Evolutionary conservation across 2,113 vertebrate species (phyloP), one percentile per base, ranked within the genome.

Genomic region (Nothoprocta perdicaria): DNA sequence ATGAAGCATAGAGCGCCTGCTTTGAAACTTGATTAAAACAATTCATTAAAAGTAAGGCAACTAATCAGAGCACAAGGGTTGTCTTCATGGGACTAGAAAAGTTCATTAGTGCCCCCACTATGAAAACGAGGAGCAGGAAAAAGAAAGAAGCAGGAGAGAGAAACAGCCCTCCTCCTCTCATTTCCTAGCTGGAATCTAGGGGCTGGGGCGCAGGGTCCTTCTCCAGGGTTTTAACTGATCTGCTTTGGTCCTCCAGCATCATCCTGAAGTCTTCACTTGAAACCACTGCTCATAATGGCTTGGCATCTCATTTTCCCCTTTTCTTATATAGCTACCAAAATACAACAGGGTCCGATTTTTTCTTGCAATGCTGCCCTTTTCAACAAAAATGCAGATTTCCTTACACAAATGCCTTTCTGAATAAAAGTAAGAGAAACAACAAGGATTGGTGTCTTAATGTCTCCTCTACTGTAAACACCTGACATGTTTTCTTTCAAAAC

Each of bases 21-120:
- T 96, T 96, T 96, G 96, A 96, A 96, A 96, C 96, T 96, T 96
- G 96, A 97, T 97, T 96, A 96, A 97, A 97, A 97, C 95, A 97
- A 96, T 95, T 96, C 95, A 96, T 96, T 91, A 95, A 96, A 96
- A 96, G 95, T 96, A 96, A 96, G 91, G 90, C 84, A 77, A 93
- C 89, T 95, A 95, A 95, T 95, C 95, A 92, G 91, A 95, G 89
- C 85, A 79, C 81, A 93, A 95, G 91, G 82, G 84, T 82, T 88
- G 96, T 84, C 94, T 95, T 95, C 95, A 88, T 95, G 74, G 86
- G 95, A 89, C 89, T 96, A 92, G 91, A 92, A 95, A 97, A 93
- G 95, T 94, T 97, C 83, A 90, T 95, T 92, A 91, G 84, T 88
- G 88, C 55, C 75, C 95, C 87, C 79, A 66, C 90, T 63, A 83